phyloP scores from a whole-genome alignment of 1,140 invertebrate genomes.

The Gryllus bimaculatus region DNA sequence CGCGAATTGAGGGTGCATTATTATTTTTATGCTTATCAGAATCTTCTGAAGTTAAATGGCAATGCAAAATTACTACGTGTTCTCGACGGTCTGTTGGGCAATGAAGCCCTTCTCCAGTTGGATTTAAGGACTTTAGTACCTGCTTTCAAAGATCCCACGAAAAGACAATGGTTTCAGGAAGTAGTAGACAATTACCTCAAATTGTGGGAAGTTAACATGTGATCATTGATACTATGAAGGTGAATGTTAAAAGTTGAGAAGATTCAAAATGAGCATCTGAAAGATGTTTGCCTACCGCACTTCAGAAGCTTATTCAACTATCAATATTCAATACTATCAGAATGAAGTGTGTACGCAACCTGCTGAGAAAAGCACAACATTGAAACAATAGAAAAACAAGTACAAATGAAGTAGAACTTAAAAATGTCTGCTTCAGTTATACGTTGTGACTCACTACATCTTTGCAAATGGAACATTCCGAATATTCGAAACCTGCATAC shows the following conservation, averaged over 20 bases:
- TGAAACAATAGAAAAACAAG: not conserved
- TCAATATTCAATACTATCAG: no score
- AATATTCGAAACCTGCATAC: no score
- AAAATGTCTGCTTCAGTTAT: not conserved
- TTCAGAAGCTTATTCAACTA: no score
- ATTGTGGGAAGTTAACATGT: conserved; percentile 79
- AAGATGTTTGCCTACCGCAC: no score
- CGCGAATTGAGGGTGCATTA: conserved; percentile 63
- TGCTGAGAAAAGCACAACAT: no score
- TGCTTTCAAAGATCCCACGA: conserved; percentile 58
- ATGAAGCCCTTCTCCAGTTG: conserved; percentile 72
- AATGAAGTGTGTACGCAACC: no score
- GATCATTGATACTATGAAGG: conserved; percentile 28
- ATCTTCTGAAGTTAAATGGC: conserved; percentile 67
- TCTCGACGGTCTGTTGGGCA: conserved; percentile 60
- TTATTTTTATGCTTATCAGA: conserved; percentile 70
- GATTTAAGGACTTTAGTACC: conserved; percentile 65
- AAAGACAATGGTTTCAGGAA: conserved; percentile 71
- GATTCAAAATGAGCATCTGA: no score
- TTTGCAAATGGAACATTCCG: no score
- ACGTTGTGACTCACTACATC: no score
- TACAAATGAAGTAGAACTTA: not conserved
- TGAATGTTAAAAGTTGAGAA: no score
- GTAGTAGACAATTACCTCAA: conserved; percentile 79
- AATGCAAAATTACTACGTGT: conserved; percentile 57